Evolutionary conservation across 1,140 invertebrate genomes (phyloP), one percentile per base, ranked within the genome.

Genomic region (Ceratosolen solmsi): DNA sequence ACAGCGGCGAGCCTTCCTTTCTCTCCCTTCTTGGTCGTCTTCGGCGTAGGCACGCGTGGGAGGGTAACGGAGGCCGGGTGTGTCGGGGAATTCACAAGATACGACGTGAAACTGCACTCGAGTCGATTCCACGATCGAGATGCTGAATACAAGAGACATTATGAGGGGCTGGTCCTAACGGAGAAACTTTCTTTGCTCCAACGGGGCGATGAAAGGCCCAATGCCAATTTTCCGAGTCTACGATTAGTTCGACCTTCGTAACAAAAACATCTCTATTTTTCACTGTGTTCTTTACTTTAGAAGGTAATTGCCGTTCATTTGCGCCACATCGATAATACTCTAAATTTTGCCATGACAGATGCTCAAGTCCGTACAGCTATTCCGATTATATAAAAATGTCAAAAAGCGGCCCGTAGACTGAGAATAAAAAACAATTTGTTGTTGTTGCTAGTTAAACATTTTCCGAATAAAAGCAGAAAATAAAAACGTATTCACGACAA

Each of bases 141-240:
- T 49, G 70, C 56, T 46, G 41, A 5, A 76, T 75, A 51, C 51
- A 78, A 79, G 68, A 74, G 70, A 71, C 65, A 79, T 79, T 79
- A 79, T 13, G 56, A 30, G 36, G 70, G 46, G 25, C 38, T 8
- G 46, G 27, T 15, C 22, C 27, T 33, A 9, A n/a, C 49, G 58
- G 58, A 68, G 51, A 82, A 76, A 76, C 22, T 65, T 68, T 70
- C 27, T 9, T 56, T 27, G 17, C 0, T 13, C 25, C 27, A n/a
- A 9, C 17, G 13, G 22, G 22, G 25, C 27, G 38, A 72, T 3
- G 36, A 41, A 38, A 68, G 41, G 41, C 0, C 7, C 13, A 5
- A 5, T 46, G 5, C 41, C 5, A 46, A 13, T 13, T 5, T 7
- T 46, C 41, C 41, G 38, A 41, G 68, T 2, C 17, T 9, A 20